phyloP scores from a whole-genome alignment of 1,140 invertebrate genomes.

The Riptortus pedestris region DNA sequence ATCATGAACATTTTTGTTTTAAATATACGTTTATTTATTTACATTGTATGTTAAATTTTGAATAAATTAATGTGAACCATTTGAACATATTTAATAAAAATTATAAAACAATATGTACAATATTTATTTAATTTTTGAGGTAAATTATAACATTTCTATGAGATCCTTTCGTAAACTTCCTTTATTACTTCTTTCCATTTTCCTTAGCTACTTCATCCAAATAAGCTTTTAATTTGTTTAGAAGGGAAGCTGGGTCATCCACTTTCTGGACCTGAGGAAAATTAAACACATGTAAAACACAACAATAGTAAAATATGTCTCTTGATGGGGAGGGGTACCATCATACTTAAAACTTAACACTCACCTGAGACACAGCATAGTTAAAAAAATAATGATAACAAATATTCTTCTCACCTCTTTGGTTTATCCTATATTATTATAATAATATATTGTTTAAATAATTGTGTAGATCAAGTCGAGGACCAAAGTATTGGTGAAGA shows the following conservation, averaged over 20 bases:
- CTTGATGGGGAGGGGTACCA: too few relatives aligned
- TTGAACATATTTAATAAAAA: not conserved
- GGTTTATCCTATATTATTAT: too few relatives aligned
- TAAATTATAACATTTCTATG: constrained; percentile 5
- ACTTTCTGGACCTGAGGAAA: constrained; percentile 62
- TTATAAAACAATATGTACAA: constrained; percentile 6
- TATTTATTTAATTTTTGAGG: not conserved
- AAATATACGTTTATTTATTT: not conserved
- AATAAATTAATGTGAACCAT: not conserved
- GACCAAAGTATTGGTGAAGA: too few relatives aligned
- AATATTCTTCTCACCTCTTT: too few relatives aligned
- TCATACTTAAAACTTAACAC: too few relatives aligned
- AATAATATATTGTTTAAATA: too few relatives aligned
- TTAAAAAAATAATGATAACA: too few relatives aligned
- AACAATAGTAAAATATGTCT: too few relatives aligned
- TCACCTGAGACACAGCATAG: too few relatives aligned
- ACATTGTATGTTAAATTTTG: not conserved
- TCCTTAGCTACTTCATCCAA: constrained; percentile 30
- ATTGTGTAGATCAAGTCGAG: too few relatives aligned
- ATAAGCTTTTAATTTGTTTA: constrained; percentile 38
- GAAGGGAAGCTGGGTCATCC: constrained; percentile 60
- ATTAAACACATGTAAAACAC: too few relatives aligned
- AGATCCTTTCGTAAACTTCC: not conserved
- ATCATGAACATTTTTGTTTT: constrained; percentile 37
- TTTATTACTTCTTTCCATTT: constrained; percentile 19